A percentile compares a stretch with the other conserved stretches of the same genome.
phyloP scores from a whole-genome alignment of 37 sponge, comb jelly and placozoan species.

The Corticium candelabrum region DNA sequence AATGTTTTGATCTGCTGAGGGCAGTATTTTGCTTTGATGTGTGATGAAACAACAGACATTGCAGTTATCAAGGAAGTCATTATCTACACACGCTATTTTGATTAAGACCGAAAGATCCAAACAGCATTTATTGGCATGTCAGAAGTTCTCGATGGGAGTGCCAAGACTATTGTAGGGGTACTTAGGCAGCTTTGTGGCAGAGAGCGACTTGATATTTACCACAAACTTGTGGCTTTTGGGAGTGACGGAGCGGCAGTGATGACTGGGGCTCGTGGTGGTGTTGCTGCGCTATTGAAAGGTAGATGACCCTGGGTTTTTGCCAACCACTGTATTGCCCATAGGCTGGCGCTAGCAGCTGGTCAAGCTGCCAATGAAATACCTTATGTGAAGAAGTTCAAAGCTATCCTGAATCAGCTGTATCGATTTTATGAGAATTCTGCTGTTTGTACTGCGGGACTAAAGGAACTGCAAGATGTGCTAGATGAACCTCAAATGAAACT shows the following conservation, averaged over 20 bases:
- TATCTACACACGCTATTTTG: neutral
- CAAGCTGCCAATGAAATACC: conserved; percentile 8
- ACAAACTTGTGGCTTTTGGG: conserved; percentile 14
- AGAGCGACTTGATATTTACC: neutral
- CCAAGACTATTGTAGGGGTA: conserved; percentile 3
- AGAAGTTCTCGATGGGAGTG: conserved; percentile 14
- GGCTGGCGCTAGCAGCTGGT: conserved; percentile 23
- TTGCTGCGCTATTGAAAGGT: neutral
- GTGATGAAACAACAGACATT: neutral
- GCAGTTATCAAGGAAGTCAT: neutral
- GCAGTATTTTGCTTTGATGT: neutral
- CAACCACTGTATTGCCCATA: conserved; percentile 34
- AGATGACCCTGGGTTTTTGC: neutral
- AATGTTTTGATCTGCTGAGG: neutral
- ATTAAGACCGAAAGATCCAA: neutral
- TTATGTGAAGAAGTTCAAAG: conserved; percentile 1
- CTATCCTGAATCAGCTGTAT: conserved; percentile 19
- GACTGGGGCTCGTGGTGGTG: neutral
- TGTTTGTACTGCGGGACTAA: conserved; percentile 15
- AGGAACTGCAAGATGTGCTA: conserved; percentile 23
- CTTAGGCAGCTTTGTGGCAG: neutral
- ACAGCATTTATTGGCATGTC: neutral
- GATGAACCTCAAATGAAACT: conserved; percentile 28
- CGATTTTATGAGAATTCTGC: conserved; percentile 13
- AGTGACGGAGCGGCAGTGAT: neutral